Evolutionary conservation across 1,140 invertebrate species (phyloP).

Genomic region (Sitobion miscanthi): DNA sequence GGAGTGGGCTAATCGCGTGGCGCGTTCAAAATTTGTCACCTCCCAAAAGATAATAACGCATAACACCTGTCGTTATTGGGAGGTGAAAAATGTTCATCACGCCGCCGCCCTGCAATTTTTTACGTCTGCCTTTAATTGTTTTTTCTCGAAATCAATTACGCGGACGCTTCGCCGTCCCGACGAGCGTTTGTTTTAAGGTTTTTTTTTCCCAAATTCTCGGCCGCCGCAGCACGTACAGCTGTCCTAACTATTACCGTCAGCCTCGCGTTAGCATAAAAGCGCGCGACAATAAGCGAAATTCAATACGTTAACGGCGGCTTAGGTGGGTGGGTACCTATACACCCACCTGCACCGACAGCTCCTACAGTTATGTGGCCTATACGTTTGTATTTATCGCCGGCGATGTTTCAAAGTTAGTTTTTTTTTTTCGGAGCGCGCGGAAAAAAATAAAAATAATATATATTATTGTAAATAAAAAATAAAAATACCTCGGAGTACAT

Average conservation of each 20-base stretch:
- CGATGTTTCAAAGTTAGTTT: constrained; percentile 37
- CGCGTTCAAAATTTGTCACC: background rate
- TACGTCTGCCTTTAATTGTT: background rate
- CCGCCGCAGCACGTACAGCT: background rate
- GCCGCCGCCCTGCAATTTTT: background rate
- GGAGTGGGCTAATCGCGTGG: background rate
- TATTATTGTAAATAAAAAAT: background rate
- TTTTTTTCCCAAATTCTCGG: background rate
- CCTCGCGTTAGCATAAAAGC: background rate
- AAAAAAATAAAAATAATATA: background rate
- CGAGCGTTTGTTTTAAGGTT: background rate
- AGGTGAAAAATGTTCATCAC: background rate
- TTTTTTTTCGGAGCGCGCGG: background rate
- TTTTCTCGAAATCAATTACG: background rate
- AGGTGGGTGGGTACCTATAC: too few species aligned
- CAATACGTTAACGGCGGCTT: background rate
- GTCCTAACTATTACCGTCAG: background rate
- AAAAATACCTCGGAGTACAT: background rate
- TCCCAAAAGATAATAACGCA: background rate
- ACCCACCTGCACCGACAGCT: too few species aligned
- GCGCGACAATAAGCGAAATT: background rate
- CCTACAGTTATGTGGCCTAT: background rate
- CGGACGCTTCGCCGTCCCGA: background rate
- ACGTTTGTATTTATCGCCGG: constrained; percentile 5
- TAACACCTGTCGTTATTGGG: background rate